These are phyloP conservation scores for Gallinago stenura DNA, from an alignment of 2,797 vertebrate species.

Conservation along the genomic window DNA sequence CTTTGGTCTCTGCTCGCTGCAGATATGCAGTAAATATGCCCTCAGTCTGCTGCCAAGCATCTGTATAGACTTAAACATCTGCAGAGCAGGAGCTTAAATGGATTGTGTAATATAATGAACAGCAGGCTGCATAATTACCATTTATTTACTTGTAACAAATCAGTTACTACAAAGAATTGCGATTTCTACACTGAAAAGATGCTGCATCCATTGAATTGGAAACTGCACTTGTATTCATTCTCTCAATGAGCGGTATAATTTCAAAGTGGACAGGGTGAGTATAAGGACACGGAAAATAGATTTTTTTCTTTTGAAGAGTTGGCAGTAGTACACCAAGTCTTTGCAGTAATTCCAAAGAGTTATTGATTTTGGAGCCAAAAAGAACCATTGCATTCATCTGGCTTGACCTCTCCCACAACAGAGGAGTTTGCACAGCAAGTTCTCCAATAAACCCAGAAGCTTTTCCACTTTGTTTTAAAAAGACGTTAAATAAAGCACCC, in stretches of 20 bases:
- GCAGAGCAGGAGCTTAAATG: constrained; percentile 7
- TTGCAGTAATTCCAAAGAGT: constrained; percentile 32
- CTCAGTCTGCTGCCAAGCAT: constrained; percentile 4
- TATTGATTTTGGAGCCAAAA: constrained; percentile 52
- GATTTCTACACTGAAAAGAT: constrained; percentile 6
- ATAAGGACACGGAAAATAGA: constrained; percentile 49
- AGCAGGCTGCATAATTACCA: constrained; percentile 46
- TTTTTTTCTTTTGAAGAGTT: constrained; percentile 36
- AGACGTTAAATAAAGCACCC: background rate
- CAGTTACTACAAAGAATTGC: constrained; percentile 18
- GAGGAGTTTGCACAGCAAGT: background rate
- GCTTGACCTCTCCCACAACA: constrained; percentile 8
- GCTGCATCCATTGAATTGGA: constrained; percentile 26
- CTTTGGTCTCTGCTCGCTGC: background rate
- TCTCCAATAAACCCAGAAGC: background rate
- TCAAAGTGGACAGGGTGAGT: constrained; percentile 44
- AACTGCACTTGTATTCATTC: constrained; percentile 32
- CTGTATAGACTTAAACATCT: constrained; percentile 54
- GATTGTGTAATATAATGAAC: background rate
- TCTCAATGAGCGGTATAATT: constrained; percentile 22
- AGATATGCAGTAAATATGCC: constrained; percentile 27
- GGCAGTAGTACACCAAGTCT: background rate
- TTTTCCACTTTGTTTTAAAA: background rate
- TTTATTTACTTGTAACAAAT: constrained; percentile 59
- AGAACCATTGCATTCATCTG: constrained; percentile 34